Conservation (phyloP, 2,797 vertebrate species). For the Adrianichthys oophorus region DNA sequence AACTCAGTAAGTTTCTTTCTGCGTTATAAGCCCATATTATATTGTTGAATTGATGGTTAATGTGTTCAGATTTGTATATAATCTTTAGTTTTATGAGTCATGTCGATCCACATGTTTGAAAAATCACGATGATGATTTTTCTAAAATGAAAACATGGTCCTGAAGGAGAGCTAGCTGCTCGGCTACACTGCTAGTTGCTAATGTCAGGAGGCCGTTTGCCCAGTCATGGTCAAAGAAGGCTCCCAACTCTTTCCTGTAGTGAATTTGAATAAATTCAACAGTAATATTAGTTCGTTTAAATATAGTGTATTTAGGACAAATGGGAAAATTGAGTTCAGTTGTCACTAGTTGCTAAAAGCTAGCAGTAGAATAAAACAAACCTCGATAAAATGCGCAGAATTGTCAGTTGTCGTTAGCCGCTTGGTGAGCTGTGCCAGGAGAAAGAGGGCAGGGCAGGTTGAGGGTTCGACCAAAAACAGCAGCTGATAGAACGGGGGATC, state of each 20-base stretch:
- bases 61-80: neutral
- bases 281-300: neutral
- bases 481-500: conserved; percentile 26
- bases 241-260: conserved; percentile 22
- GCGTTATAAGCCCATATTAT: conserved; percentile 37
- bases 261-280: neutral
- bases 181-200: conserved; percentile 59
- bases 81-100: neutral
- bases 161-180: conserved; percentile 40
- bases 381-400: conserved; percentile 36
- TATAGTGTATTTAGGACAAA: neutral
- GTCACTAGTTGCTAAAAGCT: conserved; percentile 16
- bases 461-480: conserved; percentile 34
- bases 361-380: neutral
- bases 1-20: conserved; percentile 92
- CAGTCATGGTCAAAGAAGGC: conserved; percentile 81
- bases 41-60: neutral
- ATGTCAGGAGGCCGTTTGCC: conserved; percentile 77
- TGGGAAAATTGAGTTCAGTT: neutral
- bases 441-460: conserved; percentile 41
- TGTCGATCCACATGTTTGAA: neutral
- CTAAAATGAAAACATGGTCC: conserved; percentile 14
- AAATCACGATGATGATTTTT: neutral
- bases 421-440: conserved; percentile 40
- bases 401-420: conserved; percentile 50